These are phyloP conservation scores for Pteronotus mesoamericanus DNA, from an alignment of 2,797 vertebrate genomes.

Conservation along the genomic window DNA sequence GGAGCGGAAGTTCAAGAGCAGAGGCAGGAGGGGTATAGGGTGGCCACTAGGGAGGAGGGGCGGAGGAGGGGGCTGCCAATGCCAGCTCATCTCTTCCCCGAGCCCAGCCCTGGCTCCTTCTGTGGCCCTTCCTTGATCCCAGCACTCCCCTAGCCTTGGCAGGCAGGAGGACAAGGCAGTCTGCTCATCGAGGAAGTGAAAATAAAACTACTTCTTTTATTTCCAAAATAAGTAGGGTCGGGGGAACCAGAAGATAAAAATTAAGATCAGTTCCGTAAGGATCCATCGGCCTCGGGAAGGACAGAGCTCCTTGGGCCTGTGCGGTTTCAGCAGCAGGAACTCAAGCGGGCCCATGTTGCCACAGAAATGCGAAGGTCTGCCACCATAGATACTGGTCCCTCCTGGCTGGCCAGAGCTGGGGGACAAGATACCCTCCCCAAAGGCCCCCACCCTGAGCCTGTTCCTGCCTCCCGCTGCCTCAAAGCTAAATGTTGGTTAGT, in stretches of 20 bases:
- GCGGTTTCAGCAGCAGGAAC: neutral
- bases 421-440: neutral
- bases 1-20: neutral
- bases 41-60: neutral
- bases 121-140: neutral
- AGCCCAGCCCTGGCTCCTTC: neutral
- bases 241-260: slow-evolving; percentile 32
- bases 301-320: neutral
- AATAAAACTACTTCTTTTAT: slow-evolving; percentile 69
- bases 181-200: neutral
- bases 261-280: neutral
- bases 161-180: neutral
- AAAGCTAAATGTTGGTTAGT: slow-evolving; percentile 25
- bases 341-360: neutral
- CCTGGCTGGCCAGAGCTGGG: neutral
- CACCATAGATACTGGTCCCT: neutral
- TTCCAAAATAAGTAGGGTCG: slow-evolving; percentile 36
- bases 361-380: neutral
- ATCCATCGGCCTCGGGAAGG: neutral
- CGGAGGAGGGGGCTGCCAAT: neutral
- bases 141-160: neutral
- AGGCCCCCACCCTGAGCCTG: too few species aligned
- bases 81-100: neutral
- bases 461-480: neutral
- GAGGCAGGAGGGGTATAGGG: neutral